A percentile compares a stretch with the other conserved stretches of the same genome.
Conservation (phyloP, 2,797 vertebrate species). For the Macrochelys suwanniensis region DNA sequence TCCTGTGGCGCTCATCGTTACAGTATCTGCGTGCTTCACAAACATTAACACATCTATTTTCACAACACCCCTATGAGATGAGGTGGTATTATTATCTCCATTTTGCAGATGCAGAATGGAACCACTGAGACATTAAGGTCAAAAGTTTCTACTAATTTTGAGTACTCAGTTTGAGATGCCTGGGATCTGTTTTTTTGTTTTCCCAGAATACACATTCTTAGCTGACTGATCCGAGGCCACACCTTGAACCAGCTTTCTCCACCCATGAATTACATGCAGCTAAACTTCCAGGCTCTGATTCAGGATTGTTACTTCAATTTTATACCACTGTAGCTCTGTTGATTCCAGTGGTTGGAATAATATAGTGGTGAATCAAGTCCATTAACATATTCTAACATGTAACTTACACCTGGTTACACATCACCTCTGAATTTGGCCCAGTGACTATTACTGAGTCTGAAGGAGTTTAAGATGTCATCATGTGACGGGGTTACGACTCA, state of each 20-base stretch:
- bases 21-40: background rate
- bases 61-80: background rate
- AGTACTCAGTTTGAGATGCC: background rate
- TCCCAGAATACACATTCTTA: background rate
- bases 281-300: background rate
- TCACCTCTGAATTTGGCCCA: background rate
- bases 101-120: background rate
- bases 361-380: background rate
- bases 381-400: background rate
- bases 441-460: background rate
- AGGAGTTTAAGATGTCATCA: background rate
- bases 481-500: no score
- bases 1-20: rapidly evolving
- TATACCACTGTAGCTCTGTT: background rate
- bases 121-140: background rate
- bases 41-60: background rate
- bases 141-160: background rate
- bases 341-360: background rate
- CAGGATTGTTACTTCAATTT: background rate
- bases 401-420: background rate
- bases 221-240: background rate
- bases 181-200: background rate
- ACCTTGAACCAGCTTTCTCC: background rate
- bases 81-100: background rate
- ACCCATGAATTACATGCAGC: background rate